A percentile compares a stretch with the other conserved stretches of the same genome.
phyloP scores from a whole-genome alignment of 2,113 vertebrate species.

The Psilopogon haemacephalus region DNA sequence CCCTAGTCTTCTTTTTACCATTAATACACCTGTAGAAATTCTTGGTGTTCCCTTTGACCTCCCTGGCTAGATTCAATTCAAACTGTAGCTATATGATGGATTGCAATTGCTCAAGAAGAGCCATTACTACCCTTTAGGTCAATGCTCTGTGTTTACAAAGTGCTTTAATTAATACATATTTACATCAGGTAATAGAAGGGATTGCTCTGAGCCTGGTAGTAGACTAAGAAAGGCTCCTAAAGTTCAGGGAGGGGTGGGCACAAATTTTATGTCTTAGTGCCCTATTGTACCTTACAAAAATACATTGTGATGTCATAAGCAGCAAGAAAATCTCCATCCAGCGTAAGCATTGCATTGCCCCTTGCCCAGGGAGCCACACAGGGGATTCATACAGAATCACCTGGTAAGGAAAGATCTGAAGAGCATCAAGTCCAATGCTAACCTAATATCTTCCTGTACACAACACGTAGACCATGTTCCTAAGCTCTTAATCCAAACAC shows the following conservation, averaged over 20 bases:
- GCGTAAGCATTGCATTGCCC: neutral
- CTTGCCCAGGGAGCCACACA: neutral
- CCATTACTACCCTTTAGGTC: constrained; percentile 54
- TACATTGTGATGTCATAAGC: neutral
- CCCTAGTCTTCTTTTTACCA: no score
- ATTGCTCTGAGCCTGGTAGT: constrained; percentile 1
- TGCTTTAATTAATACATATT: constrained; percentile 74
- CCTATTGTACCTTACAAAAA: neutral
- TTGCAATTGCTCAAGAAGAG: constrained; percentile 54
- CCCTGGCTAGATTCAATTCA: no score
- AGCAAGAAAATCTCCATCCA: neutral
- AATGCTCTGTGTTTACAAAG: constrained; percentile 61
- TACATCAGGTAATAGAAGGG: constrained; percentile 53
- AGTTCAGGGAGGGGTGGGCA: neutral
- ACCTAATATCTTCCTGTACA: no score
- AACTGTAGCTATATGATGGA: constrained; percentile 44
- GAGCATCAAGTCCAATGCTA: no score
- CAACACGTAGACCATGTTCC: no score
- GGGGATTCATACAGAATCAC: neutral
- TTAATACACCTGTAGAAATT: no score
- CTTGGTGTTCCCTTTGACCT: no score
- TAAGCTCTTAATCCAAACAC: no score
- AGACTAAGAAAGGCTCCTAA: neutral
- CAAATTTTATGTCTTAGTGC: neutral
- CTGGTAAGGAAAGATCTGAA: no score